Base-by-base conservation (phyloP, 2,888 invertebrate genomes). In the Volucella inflata region DNA sequence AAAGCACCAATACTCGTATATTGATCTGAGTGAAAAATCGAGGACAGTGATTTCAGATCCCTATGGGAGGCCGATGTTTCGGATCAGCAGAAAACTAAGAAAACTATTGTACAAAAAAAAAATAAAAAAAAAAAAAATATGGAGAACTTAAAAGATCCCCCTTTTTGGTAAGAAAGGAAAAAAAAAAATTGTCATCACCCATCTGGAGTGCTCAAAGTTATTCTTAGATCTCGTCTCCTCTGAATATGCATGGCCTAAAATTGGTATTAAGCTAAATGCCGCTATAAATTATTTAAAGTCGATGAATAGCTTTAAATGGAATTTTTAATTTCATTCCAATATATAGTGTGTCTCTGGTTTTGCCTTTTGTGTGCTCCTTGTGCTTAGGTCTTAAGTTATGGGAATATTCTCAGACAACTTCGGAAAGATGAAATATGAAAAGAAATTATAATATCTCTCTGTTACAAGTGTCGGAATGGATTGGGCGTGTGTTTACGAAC, bases 371-470 rank as follows among this genome's bases (percentile, higher is more conserved):
- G 71, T 65, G 71, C 76, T 80, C 84, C 84, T 76, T 71, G 55
- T 80, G 80, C 76, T 85, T 60, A 57, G 59, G 70, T 51, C 64
- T 76, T 80, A 85, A 85, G 80, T 85, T 85, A 80, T 80, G 80
- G 70, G 53, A 79, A 79, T 67, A 53, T 70, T 71, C 59, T 51
- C 12, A 62, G 17, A 40, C 40, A 55, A 46, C 16, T 17, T 70
- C 40, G 36, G 51, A 55, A 50, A 84, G 71, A 84, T 84, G 78
- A 80, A 71, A 83, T 83, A 83, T 75, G 62, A 59, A 30, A 79
- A 60, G 50, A 50, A 51, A 67, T 17, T 48, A 17, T 55, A 60
- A 70, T 74, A 71, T 80, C 79, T 70, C 75, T 79, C 53, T 60
- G 71, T 76, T 71, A 85, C 76, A 80, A 85, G 76, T 85, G 80